Evolutionary conservation across 1,140 invertebrate species (phyloP), one percentile per base, ranked within the genome.

Genomic region (Psix sp.): DNA sequence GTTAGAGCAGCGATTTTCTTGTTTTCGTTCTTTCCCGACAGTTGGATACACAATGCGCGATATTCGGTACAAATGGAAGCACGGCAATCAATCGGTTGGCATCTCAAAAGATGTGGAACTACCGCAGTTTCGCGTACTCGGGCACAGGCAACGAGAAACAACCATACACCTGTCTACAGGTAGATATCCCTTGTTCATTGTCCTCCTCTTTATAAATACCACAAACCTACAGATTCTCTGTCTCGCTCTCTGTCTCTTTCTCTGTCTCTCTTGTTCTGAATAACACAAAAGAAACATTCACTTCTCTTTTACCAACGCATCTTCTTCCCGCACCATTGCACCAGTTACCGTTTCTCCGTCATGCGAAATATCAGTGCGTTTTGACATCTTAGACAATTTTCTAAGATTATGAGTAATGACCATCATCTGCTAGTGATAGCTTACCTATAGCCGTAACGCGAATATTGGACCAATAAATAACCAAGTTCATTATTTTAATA

Each of bases 21-120:
- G 86, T 89, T 89, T 86, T 90, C 89, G 86, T 89, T 89, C 87
- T 74, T 77, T 90, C 88, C 86, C 89, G 89, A 88, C 87, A 90
- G 95, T 97, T 93, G 96, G 96, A 90, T 98, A 97, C 92, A 96
- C 94, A 90, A 97, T 96, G 93, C 93, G 93, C 90, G 96, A 98
- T 92, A 98, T 98, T 90, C 92, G 93, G 88, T 98, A 98, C 91
- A 95, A 94, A 90, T 98, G 96, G 96, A 92, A 93, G 89, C 91
- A 93, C 88, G 94, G 94, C 86, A 89, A 91, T 87, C 91, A 92
- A 86, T 96, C 94, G 88, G 94, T 96, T 88, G 94, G 94, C 87
- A 94, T 96, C 90, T 93, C 93, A 90, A 92, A 91, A 88, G 94
- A 96, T 88, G 94, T 96, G 88, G 93, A 95, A 90, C 91, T 97